These are phyloP conservation scores for Panzeria rudis DNA, from an alignment of 2,888 invertebrate genomes.

Conservation along the genomic window DNA sequence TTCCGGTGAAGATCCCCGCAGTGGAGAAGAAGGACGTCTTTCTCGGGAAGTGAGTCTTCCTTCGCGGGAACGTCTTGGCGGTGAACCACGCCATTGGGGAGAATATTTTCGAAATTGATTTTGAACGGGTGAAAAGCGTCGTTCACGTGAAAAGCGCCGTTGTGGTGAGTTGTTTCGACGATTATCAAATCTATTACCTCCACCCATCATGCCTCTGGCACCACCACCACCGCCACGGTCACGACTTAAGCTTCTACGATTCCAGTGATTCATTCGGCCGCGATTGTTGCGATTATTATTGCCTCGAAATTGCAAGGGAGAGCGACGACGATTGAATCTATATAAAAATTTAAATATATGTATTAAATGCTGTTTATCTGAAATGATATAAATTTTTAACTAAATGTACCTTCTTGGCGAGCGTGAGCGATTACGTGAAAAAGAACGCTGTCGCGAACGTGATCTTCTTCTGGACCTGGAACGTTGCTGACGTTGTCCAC, in stretches of 20 bases:
- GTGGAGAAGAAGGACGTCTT: conserved; percentile 79
- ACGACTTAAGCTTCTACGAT: conserved; percentile 78
- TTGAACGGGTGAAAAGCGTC: conserved; percentile 78
- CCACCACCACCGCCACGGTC: conserved; percentile 78
- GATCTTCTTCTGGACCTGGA: conserved; percentile 81
- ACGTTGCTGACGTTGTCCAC: conserved; percentile 78
- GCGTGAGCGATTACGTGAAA: conserved; percentile 81
- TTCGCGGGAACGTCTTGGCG: conserved; percentile 78
- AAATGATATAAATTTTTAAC: background rate
- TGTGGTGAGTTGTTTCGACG: conserved; percentile 75
- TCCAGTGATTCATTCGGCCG: conserved; percentile 79
- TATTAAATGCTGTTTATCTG: conserved; percentile 5
- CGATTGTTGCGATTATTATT: conserved; percentile 77
- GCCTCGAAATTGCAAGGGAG: conserved; percentile 79
- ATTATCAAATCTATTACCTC: conserved; percentile 75
- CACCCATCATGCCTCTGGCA: conserved; percentile 70
- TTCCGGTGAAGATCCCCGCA: conserved; percentile 75
- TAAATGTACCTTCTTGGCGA: conserved; percentile 81
- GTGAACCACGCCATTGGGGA: conserved; percentile 80
- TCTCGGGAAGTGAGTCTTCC: conserved; percentile 74
- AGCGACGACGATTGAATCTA: conserved; percentile 81
- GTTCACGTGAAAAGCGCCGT: conserved; percentile 78
- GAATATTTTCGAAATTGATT: conserved; percentile 81
- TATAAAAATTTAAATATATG: background rate
- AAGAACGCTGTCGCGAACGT: conserved; percentile 79